phyloP scores from a whole-genome alignment of 2,888 invertebrate species.

The Deilephila porcellus region DNA sequence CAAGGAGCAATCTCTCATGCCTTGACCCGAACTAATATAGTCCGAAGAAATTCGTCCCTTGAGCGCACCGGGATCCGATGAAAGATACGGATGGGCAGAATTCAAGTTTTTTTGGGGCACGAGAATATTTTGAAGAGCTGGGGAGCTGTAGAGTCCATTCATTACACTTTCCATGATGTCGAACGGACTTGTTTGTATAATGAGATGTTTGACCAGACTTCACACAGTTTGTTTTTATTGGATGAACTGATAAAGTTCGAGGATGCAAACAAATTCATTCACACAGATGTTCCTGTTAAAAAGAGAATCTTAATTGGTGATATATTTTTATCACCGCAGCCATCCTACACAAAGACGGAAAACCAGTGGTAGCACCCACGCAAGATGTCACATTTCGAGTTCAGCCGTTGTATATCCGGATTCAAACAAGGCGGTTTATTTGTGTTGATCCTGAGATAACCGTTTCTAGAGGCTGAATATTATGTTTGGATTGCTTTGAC shows the following conservation, averaged over 20 bases:
- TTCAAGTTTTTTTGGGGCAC: conserved; percentile 41
- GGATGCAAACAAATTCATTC: not conserved
- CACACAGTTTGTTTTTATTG: not conserved
- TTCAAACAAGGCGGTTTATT: no score
- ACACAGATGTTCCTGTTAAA: not conserved
- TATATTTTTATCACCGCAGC: no score
- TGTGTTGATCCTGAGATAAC: no score
- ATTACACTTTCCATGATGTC: conserved; percentile 13
- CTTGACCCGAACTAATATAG: conserved; percentile 26
- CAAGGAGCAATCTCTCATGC: not conserved
- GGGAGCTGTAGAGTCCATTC: conserved; percentile 29
- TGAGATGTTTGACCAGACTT: not conserved
- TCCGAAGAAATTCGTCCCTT: conserved; percentile 41
- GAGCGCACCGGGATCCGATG: conserved; percentile 39
- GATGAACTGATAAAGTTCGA: not conserved
- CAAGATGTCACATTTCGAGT: no score
- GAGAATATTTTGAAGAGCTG: conserved; percentile 34
- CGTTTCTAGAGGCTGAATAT: no score
- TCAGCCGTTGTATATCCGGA: no score
- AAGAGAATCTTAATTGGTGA: no score
- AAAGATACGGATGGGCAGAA: conserved; percentile 47
- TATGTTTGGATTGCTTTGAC: no score
- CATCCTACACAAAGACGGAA: no score
- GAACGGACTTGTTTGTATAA: not conserved
- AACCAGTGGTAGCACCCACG: no score